Evolutionary conservation across 2,888 invertebrate genomes (phyloP).

Genomic region (Nymphalis urticae): DNA sequence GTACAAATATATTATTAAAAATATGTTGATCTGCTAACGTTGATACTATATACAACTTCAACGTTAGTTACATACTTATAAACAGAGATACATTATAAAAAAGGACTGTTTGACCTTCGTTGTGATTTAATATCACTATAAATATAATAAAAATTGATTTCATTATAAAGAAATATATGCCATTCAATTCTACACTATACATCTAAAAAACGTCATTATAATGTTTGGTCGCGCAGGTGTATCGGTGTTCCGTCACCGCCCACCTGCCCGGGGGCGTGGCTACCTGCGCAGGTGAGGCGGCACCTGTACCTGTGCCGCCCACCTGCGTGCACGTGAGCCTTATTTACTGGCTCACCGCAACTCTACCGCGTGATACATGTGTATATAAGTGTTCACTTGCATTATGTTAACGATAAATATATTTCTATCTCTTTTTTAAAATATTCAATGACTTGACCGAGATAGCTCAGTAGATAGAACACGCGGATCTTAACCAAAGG

Average conservation of each 20-base stretch:
- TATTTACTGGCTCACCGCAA: conserved; percentile 1
- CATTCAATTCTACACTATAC: neutral
- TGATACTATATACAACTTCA: too few relatives aligned
- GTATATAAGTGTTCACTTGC: neutral
- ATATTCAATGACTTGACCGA: too few relatives aligned
- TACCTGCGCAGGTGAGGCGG: conserved; percentile 43
- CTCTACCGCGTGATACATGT: neutral
- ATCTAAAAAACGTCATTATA: neutral
- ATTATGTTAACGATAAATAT: neutral
- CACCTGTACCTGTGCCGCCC: conserved; percentile 44
- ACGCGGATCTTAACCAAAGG: too few relatives aligned
- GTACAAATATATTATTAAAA: too few relatives aligned
- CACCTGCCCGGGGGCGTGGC: conserved; percentile 49
- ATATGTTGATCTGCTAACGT: too few relatives aligned
- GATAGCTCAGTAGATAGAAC: too few relatives aligned
- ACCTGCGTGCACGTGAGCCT: conserved; percentile 27
- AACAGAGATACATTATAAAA: too few relatives aligned
- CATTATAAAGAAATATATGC: neutral
- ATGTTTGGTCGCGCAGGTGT: conserved; percentile 50
- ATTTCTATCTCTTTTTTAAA: too few relatives aligned
- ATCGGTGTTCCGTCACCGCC: conserved; percentile 45
- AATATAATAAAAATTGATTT: too few relatives aligned
- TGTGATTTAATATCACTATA: neutral
- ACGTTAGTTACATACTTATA: too few relatives aligned
- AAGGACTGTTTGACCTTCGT: too few relatives aligned